phyloP scores from a whole-genome alignment of 2,888 invertebrate genomes.

The Callimorpha dominula region DNA sequence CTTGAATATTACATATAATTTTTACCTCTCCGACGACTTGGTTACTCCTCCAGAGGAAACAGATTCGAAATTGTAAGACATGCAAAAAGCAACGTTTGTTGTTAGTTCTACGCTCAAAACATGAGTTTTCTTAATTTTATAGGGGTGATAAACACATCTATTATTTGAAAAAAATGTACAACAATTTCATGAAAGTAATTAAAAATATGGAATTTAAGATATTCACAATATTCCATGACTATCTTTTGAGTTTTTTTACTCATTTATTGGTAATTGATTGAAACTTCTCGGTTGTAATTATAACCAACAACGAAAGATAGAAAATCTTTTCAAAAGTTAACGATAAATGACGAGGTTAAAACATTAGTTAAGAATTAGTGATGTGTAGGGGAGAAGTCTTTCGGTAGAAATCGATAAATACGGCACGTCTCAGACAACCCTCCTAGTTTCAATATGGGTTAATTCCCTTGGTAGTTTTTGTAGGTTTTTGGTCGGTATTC shows the following conservation, averaged over 20 bases:
- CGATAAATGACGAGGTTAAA: neutral
- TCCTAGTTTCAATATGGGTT: too few species aligned
- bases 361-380: conserved; percentile 8
- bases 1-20: conserved; percentile 10
- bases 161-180: neutral
- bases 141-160: neutral
- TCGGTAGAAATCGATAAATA: conserved; percentile 6
- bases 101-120: conserved; percentile 70
- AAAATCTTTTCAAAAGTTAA: neutral
- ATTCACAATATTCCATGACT: neutral
- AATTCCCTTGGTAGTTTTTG: neutral
- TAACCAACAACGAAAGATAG: neutral
- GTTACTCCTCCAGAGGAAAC: conserved; percentile 89
- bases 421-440: neutral
- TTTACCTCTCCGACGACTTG: conserved; percentile 88
- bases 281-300: neutral
- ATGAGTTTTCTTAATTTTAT: neutral
- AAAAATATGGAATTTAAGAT: neutral
- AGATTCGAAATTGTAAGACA: conserved; percentile 91
- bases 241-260: neutral
- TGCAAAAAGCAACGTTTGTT: conserved; percentile 88
- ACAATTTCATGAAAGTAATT: neutral
- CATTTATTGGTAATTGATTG: neutral
- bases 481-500: neutral
- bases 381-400: neutral